These are phyloP conservation scores for Drosophila ohnishii DNA, from an alignment of 1,140 invertebrate species.

Conservation along the genomic window DNA sequence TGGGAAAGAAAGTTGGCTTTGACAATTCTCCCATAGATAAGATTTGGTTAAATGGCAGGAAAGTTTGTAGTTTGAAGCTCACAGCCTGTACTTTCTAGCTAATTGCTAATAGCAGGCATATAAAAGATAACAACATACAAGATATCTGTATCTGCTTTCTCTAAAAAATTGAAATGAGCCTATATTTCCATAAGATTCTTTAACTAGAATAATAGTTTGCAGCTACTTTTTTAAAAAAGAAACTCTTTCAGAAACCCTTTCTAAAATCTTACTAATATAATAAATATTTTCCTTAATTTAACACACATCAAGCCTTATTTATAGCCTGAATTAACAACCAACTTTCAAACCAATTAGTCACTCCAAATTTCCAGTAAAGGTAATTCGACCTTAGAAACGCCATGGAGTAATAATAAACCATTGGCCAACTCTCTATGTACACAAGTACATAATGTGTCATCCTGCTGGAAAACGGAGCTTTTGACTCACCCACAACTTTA, in stretches of 20 bases:
- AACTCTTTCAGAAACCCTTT: background rate
- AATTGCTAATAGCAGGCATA: background rate
- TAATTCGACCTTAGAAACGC: background rate
- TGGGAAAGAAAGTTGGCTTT: constrained; percentile 13
- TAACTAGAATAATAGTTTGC: background rate
- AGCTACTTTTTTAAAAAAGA: background rate
- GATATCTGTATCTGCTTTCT: background rate
- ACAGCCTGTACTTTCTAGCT: background rate
- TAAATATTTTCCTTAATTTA: background rate
- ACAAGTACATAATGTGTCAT: constrained; percentile 18
- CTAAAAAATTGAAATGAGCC: background rate
- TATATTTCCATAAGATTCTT: background rate
- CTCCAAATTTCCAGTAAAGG: constrained; percentile 1
- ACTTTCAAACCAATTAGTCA: constrained; percentile 16
- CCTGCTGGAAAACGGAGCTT: background rate
- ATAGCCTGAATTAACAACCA: background rate
- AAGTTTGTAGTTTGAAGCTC: constrained; percentile 5
- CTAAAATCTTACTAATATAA: background rate
- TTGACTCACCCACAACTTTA: constrained; percentile 11
- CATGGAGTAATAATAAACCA: constrained; percentile 8
- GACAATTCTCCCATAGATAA: constrained; percentile 24
- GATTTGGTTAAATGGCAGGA: background rate
- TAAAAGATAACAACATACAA: background rate
- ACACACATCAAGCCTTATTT: background rate
- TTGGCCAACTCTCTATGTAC: background rate